Conservation (phyloP, 2,888 invertebrate species). For the Pristionchus arcanus region DNA sequence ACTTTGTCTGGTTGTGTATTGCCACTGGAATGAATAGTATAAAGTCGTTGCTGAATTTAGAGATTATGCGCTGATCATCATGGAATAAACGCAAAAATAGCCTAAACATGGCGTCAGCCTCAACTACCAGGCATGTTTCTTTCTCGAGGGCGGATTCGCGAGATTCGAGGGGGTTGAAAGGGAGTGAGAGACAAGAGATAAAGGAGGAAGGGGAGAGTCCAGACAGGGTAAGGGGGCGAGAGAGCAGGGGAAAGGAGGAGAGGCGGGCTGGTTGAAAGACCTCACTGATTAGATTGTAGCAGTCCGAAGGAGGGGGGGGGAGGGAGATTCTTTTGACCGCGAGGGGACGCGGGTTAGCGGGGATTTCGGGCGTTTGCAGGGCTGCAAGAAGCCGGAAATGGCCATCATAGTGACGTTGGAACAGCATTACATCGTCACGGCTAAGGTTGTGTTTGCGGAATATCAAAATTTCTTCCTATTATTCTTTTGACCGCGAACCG, state of each 20-base stretch:
- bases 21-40: no score
- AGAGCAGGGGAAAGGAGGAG: background rate
- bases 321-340: constrained; percentile 24
- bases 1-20: no score
- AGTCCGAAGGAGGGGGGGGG: background rate
- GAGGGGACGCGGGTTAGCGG: background rate
- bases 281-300: constrained; percentile 15
- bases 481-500: no score
- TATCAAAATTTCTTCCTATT: no score
- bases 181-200: background rate
- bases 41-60: no score
- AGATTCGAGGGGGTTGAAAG: background rate
- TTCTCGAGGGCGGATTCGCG: background rate
- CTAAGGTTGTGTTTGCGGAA: no score
- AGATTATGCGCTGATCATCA: no score
- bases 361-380: background rate
- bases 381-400: no score
- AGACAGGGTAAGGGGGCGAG: background rate
- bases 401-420: no score
- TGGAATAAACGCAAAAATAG: background rate
- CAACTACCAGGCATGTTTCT: background rate
- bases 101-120: background rate
- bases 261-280: background rate
- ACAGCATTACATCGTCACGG: no score
- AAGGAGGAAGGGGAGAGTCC: background rate